These are phyloP conservation scores for Mycogona germanica DNA, from an alignment of 2,888 invertebrate species.

Conservation along the genomic window DNA sequence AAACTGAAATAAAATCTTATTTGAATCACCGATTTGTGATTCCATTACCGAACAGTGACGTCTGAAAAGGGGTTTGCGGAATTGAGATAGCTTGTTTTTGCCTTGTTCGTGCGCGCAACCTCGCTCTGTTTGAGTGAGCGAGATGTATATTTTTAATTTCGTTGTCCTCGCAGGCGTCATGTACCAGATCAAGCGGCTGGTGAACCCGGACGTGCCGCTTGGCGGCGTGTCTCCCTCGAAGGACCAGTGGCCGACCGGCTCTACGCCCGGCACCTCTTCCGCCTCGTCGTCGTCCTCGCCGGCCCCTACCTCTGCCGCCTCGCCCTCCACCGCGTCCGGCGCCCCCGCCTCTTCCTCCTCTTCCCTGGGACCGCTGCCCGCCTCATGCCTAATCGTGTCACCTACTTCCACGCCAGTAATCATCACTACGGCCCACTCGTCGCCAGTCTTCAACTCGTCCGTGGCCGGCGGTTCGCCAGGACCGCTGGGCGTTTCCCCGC, in stretches of 20 bases:
- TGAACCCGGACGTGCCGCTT: conserved; percentile 49
- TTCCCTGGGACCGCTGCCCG: conserved; percentile 11
- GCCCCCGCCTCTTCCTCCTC: conserved; percentile 10
- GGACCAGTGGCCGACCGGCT: conserved; percentile 17
- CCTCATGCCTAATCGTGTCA: conserved; percentile 16
- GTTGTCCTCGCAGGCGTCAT: conserved; percentile 48
- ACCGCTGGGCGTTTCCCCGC: conserved; percentile 19
- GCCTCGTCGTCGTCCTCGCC: conserved; percentile 12
- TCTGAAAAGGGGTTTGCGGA: background rate
- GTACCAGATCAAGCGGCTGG: conserved; percentile 65
- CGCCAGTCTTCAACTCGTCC: conserved; percentile 12
- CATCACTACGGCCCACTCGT: conserved; percentile 14
- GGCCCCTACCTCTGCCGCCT: conserved; percentile 4
- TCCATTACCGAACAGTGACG: too few species aligned
- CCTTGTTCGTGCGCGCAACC: too few species aligned
- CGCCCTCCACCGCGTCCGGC: background rate
- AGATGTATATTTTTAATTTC: conserved; percentile 8
- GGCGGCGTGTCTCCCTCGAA: conserved; percentile 32
- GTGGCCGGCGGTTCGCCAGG: conserved; percentile 13
- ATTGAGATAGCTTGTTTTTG: background rate
- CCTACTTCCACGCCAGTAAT: conserved; percentile 14
- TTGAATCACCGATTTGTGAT: too few species aligned
- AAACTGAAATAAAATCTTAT: too few species aligned
- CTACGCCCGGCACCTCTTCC: background rate
- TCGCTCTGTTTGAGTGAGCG: too few species aligned